phyloP scores from a whole-genome alignment of 2,113 vertebrate genomes.

The Gasterosteus aculeatus region DNA sequence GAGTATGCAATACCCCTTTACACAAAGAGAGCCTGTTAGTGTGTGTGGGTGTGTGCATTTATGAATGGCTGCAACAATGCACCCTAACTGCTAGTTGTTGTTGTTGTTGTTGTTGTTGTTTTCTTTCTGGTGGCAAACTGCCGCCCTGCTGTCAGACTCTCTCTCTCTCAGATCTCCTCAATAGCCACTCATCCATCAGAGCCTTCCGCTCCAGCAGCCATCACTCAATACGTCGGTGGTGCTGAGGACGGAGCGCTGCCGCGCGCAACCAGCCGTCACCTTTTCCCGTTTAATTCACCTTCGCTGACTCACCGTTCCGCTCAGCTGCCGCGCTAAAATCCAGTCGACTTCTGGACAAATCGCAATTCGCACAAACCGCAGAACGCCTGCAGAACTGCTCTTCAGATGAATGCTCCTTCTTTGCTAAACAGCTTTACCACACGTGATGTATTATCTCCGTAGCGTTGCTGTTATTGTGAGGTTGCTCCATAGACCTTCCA shows the following conservation, averaged over 20 bases:
- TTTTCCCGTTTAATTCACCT: slow-evolving; percentile 51
- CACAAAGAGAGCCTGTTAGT: slow-evolving; percentile 3
- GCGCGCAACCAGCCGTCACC: slow-evolving; percentile 48
- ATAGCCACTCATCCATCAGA: slow-evolving; percentile 60
- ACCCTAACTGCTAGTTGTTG: slow-evolving; percentile 20
- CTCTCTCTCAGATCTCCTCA: slow-evolving; percentile 37
- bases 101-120: neutral
- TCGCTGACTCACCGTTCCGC: slow-evolving; percentile 16
- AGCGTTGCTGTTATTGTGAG: neutral
- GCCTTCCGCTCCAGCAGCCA: slow-evolving; percentile 65
- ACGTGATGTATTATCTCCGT: too few species aligned
- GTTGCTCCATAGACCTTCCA: neutral
- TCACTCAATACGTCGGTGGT: slow-evolving; percentile 70
- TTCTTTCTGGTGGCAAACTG: slow-evolving; percentile 48
- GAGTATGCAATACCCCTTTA: slow-evolving; percentile 1
- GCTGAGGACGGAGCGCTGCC: slow-evolving; percentile 53
- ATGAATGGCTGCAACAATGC: slow-evolving; percentile 46
- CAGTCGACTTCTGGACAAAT: neutral
- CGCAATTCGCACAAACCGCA: neutral
- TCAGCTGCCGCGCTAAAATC: slow-evolving; percentile 5
- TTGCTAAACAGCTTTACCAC: too few species aligned
- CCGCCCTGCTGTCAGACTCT: slow-evolving; percentile 60
- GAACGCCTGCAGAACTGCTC: neutral
- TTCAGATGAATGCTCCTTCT: too few species aligned
- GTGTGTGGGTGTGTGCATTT: slow-evolving; percentile 31